Conservation (phyloP, 2,888 invertebrate genomes). For the Tetragonula carbonaria region DNA sequence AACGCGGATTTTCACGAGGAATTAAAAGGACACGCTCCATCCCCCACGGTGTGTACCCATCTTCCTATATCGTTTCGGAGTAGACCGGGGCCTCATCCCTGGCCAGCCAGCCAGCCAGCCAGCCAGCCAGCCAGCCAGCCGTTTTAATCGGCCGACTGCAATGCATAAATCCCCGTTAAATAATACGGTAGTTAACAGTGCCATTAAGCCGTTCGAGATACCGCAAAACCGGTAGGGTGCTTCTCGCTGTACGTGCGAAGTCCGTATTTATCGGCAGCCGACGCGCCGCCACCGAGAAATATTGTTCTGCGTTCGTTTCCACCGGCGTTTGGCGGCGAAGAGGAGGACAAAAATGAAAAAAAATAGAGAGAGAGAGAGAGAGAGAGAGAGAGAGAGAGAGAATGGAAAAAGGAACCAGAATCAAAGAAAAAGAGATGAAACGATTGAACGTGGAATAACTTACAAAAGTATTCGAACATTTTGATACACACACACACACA, state of each 20-base stretch:
- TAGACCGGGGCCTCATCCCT: slow-evolving; percentile 29
- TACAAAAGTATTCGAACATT: not conserved
- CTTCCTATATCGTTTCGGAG: slow-evolving; percentile 40
- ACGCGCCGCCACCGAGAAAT: slow-evolving; percentile 68
- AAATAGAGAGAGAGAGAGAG: not conserved
- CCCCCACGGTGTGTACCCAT: slow-evolving; percentile 32
- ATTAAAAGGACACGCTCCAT: slow-evolving; percentile 66
- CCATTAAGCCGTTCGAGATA: slow-evolving; percentile 79
- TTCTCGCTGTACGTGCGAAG: slow-evolving; percentile 68
- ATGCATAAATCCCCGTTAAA: slow-evolving; percentile 79
- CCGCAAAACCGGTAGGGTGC: slow-evolving; percentile 72
- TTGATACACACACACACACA: no score
- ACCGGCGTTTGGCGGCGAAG: slow-evolving; percentile 29
- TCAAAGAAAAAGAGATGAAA: not conserved
- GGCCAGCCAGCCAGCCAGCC: slow-evolving; percentile 34
- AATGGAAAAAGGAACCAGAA: not conserved
- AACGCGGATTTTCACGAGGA: slow-evolving; percentile 63
- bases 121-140: slow-evolving; percentile 50
- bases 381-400: not conserved
- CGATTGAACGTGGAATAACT: not conserved
- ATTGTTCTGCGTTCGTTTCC: slow-evolving; percentile 66
- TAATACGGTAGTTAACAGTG: slow-evolving; percentile 78
- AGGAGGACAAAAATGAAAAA: not conserved
- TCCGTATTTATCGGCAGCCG: slow-evolving; percentile 75
- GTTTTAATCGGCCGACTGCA: slow-evolving; percentile 77